Percentiles rank a stretch among this genome's conserved stretches.
Evolutionary conservation across 2,113 vertebrate genomes (phyloP).

Genomic region (Cololabis saira): DNA sequence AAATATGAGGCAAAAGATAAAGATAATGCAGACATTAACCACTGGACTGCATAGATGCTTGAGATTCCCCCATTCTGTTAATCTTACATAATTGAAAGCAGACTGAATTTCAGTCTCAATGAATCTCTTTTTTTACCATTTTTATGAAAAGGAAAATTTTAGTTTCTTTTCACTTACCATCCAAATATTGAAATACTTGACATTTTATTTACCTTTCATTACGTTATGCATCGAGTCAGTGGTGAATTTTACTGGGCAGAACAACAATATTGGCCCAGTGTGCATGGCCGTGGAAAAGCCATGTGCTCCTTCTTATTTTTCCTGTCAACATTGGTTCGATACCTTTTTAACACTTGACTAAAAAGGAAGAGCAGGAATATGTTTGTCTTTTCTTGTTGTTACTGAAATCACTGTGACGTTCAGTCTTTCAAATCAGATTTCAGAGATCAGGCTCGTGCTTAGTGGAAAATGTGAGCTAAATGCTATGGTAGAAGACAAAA

Average conservation of each 20-base stretch:
- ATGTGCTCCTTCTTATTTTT: conserved; percentile 14
- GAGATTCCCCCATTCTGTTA: too few species aligned
- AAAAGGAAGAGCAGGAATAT: neutral
- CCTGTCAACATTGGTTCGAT: conserved; percentile 19
- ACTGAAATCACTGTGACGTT: neutral
- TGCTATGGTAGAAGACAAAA: conserved; percentile 46
- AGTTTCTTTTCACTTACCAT: conserved; percentile 33
- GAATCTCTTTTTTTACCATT: too few species aligned
- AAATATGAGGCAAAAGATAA: too few species aligned
- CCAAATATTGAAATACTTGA: conserved; percentile 32
- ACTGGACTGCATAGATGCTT: too few species aligned
- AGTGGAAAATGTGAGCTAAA: conserved; percentile 55
- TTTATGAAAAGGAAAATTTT: conserved; percentile 19
- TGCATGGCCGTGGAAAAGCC: conserved; percentile 37
- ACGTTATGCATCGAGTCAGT: conserved; percentile 39
- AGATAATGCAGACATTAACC: too few species aligned
- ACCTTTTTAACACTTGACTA: conserved; percentile 33
- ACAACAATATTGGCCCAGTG: conserved; percentile 61
- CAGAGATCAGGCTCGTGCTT: conserved; percentile 9
- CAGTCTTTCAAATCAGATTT: neutral
- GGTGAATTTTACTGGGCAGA: conserved; percentile 55
- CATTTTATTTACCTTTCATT: conserved; percentile 56
- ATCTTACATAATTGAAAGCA: too few species aligned
- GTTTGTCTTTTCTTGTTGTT: too few species aligned
- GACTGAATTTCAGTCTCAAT: too few species aligned